Conservation (phyloP, 2,113 vertebrate genomes). For the Eudyptes chrysolophus region DNA sequence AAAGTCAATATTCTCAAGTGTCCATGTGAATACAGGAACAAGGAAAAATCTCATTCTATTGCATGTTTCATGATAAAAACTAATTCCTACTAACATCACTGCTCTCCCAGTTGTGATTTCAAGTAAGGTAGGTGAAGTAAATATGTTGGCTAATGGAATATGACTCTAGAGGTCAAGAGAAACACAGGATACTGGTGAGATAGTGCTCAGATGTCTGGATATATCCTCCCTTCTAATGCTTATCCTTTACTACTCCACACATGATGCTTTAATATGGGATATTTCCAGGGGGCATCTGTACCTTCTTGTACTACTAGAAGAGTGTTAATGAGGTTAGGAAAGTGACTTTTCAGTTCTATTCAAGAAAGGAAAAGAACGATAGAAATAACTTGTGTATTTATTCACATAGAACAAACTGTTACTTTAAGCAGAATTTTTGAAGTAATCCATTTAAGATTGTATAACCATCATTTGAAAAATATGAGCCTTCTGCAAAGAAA, state of each 20-base stretch:
- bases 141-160: not conserved
- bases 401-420: not conserved
- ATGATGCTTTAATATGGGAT: not conserved
- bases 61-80: not conserved
- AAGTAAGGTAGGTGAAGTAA: not conserved
- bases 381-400: not conserved
- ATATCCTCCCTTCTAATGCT: not conserved
- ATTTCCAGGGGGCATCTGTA: not conserved
- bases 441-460: not conserved
- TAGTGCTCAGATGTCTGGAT: not conserved
- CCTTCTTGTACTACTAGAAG: not conserved
- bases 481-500: not conserved
- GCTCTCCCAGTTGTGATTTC: not conserved
- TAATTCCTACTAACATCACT: not conserved
- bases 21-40: not conserved
- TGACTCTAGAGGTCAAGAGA: not conserved
- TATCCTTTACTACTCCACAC: not conserved
- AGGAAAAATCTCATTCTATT: not conserved
- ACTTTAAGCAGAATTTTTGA: not conserved
- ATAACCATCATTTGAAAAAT: not conserved
- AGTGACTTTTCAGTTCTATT: not conserved
- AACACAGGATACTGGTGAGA: not conserved
- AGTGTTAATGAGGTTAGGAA: not conserved
- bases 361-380: not conserved
- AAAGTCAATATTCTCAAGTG: not conserved